phyloP scores from a whole-genome alignment of 2,113 vertebrate genomes.

The Panthera tigris region DNA sequence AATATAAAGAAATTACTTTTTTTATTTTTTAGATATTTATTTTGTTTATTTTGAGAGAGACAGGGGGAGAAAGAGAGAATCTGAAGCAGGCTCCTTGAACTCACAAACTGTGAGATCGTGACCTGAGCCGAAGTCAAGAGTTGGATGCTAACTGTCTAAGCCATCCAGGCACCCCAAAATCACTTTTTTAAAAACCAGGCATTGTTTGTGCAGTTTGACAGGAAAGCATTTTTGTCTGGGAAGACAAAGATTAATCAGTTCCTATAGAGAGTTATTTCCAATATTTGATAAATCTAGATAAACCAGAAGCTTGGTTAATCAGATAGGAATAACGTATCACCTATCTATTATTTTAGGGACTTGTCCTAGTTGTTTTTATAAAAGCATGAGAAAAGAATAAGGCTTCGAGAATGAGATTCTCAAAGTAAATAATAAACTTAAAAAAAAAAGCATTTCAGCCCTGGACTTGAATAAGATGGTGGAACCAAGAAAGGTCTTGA shows the following conservation, averaged over 20 bases:
- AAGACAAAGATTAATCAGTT: neutral
- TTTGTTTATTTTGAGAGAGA: too few relatives aligned
- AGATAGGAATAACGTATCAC: neutral
- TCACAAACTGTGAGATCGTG: too few relatives aligned
- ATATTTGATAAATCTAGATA: neutral
- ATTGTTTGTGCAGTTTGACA: neutral
- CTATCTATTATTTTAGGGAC: neutral
- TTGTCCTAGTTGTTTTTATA: neutral
- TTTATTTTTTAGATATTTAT: neutral
- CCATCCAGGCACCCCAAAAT: too few relatives aligned
- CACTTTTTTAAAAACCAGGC: neutral
- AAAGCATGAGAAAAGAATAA: neutral
- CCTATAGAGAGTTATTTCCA: neutral
- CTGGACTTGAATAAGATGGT: neutral
- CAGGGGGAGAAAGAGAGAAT: too few relatives aligned
- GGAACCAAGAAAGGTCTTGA: neutral
- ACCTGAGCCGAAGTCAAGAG: too few relatives aligned
- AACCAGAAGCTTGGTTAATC: neutral
- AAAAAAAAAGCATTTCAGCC: neutral
- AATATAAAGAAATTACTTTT: neutral
- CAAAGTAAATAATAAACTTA: neutral
- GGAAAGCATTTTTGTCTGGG: neutral
- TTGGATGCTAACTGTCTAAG: too few relatives aligned
- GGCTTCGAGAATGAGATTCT: neutral
- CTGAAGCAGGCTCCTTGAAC: too few relatives aligned